These are phyloP conservation scores for Arenaria interpres DNA, from an alignment of 2,113 vertebrate genomes.

Conservation along the genomic window DNA sequence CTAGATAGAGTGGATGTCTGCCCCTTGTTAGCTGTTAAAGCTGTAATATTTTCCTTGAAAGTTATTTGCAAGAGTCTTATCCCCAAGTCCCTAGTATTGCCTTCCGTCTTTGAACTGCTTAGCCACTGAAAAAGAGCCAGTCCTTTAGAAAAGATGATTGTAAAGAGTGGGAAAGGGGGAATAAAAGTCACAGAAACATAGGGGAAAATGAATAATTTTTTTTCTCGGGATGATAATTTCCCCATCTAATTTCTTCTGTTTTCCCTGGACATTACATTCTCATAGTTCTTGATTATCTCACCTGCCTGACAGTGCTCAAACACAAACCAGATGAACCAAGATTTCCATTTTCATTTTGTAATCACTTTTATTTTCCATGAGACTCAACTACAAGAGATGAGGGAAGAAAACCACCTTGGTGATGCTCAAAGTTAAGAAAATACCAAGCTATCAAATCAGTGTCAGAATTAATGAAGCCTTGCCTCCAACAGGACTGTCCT, in stretches of 20 bases:
- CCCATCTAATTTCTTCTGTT: neutral
- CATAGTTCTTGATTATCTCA: neutral
- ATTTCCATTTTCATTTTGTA: neutral
- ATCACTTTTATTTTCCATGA: neutral
- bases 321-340: neutral
- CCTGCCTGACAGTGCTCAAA: neutral
- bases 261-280: neutral
- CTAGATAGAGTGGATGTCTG: neutral
- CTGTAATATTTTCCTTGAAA: slow-evolving; percentile 39
- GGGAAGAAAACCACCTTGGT: neutral
- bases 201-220: neutral
- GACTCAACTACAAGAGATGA: neutral
- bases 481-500: neutral
- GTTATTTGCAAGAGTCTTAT: neutral
- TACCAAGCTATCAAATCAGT: neutral
- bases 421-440: neutral
- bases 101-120: neutral
- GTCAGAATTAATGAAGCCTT: neutral
- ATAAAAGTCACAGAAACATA: neutral
- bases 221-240: neutral
- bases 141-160: neutral
- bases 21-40: neutral
- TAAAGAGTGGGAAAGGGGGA: neutral
- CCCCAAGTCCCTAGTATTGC: neutral
- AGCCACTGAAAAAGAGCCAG: neutral